phyloP scores from a whole-genome alignment of 2,888 invertebrate species.

The Buathra laborator region DNA sequence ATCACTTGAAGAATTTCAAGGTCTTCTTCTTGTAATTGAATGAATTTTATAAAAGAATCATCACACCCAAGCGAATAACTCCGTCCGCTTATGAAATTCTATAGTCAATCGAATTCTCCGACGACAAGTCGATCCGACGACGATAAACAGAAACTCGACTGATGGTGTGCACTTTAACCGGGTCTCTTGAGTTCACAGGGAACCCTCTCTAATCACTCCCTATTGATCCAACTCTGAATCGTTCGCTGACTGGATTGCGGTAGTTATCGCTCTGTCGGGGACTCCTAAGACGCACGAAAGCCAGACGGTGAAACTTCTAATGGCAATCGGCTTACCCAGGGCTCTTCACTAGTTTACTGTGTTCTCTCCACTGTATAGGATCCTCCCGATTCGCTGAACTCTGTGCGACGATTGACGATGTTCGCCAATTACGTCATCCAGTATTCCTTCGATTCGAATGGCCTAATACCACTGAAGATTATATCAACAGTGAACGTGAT shows the following conservation, averaged over 20 bases:
- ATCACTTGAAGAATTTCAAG: not conserved
- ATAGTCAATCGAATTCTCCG: slow-evolving; percentile 28
- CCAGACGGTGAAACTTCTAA: slow-evolving; percentile 56
- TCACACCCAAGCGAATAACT: not conserved
- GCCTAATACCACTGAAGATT: slow-evolving; percentile 26
- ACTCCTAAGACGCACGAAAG: slow-evolving; percentile 37
- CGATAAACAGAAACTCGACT: slow-evolving; percentile 60
- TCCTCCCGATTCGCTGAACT: slow-evolving; percentile 12
- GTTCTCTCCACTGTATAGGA: not conserved
- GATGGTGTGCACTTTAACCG: slow-evolving; percentile 26
- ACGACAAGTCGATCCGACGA: slow-evolving; percentile 38
- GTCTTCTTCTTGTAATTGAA: not conserved
- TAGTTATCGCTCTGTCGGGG: slow-evolving; percentile 54
- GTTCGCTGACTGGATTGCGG: slow-evolving; percentile 55
- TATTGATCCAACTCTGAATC: slow-evolving; percentile 61
- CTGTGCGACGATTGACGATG: slow-evolving; percentile 19
- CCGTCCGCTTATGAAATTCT: not conserved
- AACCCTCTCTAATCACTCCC: slow-evolving; percentile 64
- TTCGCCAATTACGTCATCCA: slow-evolving; percentile 21
- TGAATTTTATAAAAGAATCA: not conserved
- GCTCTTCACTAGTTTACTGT: slow-evolving; percentile 20
- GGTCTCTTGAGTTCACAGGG: slow-evolving; percentile 41
- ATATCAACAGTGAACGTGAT: slow-evolving; percentile 12
- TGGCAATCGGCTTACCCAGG: slow-evolving; percentile 56
- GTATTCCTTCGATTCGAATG: not conserved